These are phyloP conservation scores for Argyresthia albistria DNA, from an alignment of 2,888 invertebrate genomes.

Conservation along the genomic window DNA sequence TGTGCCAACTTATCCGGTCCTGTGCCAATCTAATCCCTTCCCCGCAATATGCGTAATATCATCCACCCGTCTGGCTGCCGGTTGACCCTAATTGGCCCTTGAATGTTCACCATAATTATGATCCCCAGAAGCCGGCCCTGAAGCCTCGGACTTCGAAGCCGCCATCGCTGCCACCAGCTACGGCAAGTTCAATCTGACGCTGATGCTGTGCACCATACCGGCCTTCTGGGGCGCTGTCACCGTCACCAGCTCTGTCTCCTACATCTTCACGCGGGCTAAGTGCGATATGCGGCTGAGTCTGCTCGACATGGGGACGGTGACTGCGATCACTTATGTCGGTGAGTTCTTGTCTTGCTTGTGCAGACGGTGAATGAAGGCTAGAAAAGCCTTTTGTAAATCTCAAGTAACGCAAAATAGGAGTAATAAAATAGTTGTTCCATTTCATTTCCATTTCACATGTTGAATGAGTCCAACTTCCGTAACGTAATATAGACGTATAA, in stretches of 20 bases:
- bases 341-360: neutral
- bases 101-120: too few species aligned
- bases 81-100: too few species aligned
- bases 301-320: constrained; percentile 79
- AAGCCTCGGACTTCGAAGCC: constrained; percentile 76
- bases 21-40: too few species aligned
- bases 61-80: too few species aligned
- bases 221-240: constrained; percentile 79
- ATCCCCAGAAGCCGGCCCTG: constrained; percentile 22
- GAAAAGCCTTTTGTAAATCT: neutral
- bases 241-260: constrained; percentile 81
- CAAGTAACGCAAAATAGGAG: too few species aligned
- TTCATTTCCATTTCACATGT: too few species aligned
- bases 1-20: too few species aligned
- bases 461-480: too few species aligned
- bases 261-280: constrained; percentile 81
- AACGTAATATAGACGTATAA: too few species aligned
- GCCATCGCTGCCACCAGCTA: constrained; percentile 79
- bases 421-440: neutral
- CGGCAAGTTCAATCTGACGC: constrained; percentile 77
- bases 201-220: constrained; percentile 74
- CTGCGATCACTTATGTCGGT: constrained; percentile 82
- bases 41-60: too few species aligned
- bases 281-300: constrained; percentile 80
- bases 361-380: neutral